Evolutionary conservation across 1,140 invertebrate species (phyloP), one percentile per base, ranked within the genome.

Genomic region (Sweltsa coloradensis): DNA sequence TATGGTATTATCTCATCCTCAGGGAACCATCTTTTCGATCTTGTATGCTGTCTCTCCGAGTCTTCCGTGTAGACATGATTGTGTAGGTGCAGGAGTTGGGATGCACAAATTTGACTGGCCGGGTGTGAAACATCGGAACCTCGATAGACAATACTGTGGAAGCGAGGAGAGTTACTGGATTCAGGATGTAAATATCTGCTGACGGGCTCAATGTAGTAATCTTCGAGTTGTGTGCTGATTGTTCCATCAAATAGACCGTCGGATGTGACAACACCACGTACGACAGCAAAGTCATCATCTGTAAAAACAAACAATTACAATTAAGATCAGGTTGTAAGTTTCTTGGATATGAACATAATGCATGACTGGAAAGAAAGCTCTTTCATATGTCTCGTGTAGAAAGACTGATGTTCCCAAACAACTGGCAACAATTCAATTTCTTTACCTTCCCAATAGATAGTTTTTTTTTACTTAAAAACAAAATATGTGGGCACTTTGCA

Each of bases 181-280:
- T 24, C 31, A 9, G 5, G 34, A 0, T 21, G 50, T 42, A 69
- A 61, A 66, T 90, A 92, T 55, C 84, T 74, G 47, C 74, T 74
- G 22, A 87, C 70, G 14, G 89, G 89, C 64, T 95, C 90, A 41
- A 96, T 76, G 63, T 90, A 90, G 66, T 83, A 85, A 47, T 89
- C 82, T 52, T 88, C 81, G 34, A 72, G 62, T 14, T 69, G 64
- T 1, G 88, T 88, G 51, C 75, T 74, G 48, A 95, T 82, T 19
- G 82, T 84, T 14, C 89, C 91, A 61, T 95, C 90, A 60, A 96
- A 89, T 19, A 91, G 69, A 46, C 91, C 91, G 41, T 90, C 81
- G 37, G 74, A 69, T 45, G 89, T 92, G 37, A 96, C 72, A 48
- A 94, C 68, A 19, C 89, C 91, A 56, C 87, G 79, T 22, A 93